Evolutionary conservation across 2,113 vertebrate genomes (phyloP), one percentile per base, ranked within the genome.

Genomic region (Prolemur simus): DNA sequence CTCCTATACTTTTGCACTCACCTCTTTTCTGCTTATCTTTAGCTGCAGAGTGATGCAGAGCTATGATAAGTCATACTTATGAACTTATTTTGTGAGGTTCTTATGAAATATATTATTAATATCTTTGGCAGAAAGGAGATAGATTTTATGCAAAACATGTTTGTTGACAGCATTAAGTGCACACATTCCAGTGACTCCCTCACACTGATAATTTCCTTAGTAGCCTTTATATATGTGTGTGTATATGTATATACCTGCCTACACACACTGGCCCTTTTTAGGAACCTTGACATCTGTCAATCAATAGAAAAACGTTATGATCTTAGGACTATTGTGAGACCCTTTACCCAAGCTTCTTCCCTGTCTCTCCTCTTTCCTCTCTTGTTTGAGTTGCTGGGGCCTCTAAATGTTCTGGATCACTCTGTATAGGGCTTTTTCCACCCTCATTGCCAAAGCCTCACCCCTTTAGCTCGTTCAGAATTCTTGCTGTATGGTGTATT

Each of bases 201-300:
- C 32, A 20, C 45, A 37, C 29, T 23, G 47, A 74, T 32, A 20
- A 56, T 89, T 39, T 32, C 32, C 17, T 81, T 12, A 18, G 1
- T 18, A 17, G 11, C 29, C 71, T 42, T 64, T 54, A 2, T 37
- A 0, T 58, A 6, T 63, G 5, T 66, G 5, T 47, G 18, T 85
- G 7, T 20, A 2, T 17, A 0, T 27, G 5, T 5, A 1, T n/a
- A 18, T 8, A 23, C 32, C 9, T 4, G 14, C 18, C 13, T 5
- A 32, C 14, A 10, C 23, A 45, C 29, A 21, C 58, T 9, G 54
- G 18, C 32, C 63, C 21, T 45, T 69, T 45, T 56, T 29, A 80
- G 60, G 52, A 91, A 64, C 23, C 29, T 83, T n/a, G 23, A 20
- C 37, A 12, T 8, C 27, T 8, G 1, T 77, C 87, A 29, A 0